Conservation (phyloP, 2,113 vertebrate species). For the Microcebus lehilahytsara region DNA sequence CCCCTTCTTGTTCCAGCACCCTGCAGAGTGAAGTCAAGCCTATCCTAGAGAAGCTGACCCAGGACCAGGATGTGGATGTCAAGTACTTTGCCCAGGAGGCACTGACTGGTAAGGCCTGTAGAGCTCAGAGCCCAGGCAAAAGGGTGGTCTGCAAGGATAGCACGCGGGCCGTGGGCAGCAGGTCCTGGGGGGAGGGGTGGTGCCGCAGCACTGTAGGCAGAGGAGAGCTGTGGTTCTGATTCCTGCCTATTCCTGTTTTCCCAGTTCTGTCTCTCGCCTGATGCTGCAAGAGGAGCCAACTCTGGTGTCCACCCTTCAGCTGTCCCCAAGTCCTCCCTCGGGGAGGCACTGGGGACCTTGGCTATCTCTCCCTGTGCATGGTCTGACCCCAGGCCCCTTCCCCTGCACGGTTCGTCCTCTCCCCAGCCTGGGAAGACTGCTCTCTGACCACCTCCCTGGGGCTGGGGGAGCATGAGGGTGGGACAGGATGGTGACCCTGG, state of each 20-base stretch:
- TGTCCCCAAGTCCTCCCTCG: not conserved
- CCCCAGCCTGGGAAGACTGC: constrained; percentile 17
- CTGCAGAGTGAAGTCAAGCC: constrained; percentile 84
- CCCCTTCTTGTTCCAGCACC: constrained; percentile 66
- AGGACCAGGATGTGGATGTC: constrained; percentile 84
- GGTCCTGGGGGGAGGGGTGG: not conserved
- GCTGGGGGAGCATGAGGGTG: not conserved
- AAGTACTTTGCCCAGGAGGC: constrained; percentile 87
- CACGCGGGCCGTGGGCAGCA: not conserved
- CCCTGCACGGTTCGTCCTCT: constrained; percentile 62
- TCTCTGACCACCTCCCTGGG: constrained; percentile 31
- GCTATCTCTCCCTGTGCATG: constrained; percentile 71
- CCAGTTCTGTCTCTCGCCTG: constrained; percentile 82
- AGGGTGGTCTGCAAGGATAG: not conserved
- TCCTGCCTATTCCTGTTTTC: not conserved
- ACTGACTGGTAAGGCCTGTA: constrained; percentile 74
- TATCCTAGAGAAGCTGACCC: constrained; percentile 83
- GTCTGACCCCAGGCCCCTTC: constrained; percentile 64
- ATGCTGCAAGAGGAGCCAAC: constrained; percentile 66
- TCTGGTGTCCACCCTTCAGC: not conserved
- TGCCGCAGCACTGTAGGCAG: not conserved
- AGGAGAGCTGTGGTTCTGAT: not conserved
- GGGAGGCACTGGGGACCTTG: constrained; percentile 7
- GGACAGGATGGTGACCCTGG: constrained; percentile 6
- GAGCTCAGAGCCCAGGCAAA: fast-evolving